These are phyloP conservation scores for Andricus grossulariae DNA, from an alignment of 1,140 invertebrate species.

Conservation along the genomic window DNA sequence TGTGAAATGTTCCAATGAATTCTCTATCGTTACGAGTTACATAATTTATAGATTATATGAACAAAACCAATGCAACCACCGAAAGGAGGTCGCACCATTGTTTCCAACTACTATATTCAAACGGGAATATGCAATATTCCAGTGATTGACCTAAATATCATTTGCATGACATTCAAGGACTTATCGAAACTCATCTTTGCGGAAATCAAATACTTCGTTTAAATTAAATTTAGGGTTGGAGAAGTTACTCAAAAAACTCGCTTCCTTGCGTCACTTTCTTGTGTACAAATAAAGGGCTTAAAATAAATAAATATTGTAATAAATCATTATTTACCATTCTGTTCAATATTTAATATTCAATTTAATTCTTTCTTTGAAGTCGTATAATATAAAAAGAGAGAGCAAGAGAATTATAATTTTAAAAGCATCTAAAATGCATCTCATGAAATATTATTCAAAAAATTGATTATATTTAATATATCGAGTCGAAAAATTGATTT, in stretches of 20 bases:
- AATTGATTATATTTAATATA: not conserved
- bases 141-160: not conserved
- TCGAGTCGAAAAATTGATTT: too few species aligned
- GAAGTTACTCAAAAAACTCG: too few species aligned
- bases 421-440: not conserved
- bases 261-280: too few species aligned
- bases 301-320: too few species aligned
- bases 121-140: slow-evolving; percentile 26
- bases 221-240: too few species aligned
- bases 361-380: too few species aligned
- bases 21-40: slow-evolving; percentile 38
- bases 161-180: not conserved
- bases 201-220: too few species aligned
- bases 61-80: slow-evolving; percentile 39
- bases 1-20: slow-evolving; percentile 51
- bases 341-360: too few species aligned
- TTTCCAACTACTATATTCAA: slow-evolving; percentile 29
- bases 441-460: slow-evolving; percentile 37
- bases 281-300: too few species aligned
- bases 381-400: too few species aligned
- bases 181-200: not conserved
- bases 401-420: not conserved
- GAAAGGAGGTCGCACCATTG: slow-evolving; percentile 42
- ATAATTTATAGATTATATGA: slow-evolving; percentile 29
- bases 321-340: too few species aligned